A percentile compares a stretch with the other conserved stretches of the same genome.
phyloP scores from a whole-genome alignment of 2,888 invertebrate species.

The Thalpophila matura region DNA sequence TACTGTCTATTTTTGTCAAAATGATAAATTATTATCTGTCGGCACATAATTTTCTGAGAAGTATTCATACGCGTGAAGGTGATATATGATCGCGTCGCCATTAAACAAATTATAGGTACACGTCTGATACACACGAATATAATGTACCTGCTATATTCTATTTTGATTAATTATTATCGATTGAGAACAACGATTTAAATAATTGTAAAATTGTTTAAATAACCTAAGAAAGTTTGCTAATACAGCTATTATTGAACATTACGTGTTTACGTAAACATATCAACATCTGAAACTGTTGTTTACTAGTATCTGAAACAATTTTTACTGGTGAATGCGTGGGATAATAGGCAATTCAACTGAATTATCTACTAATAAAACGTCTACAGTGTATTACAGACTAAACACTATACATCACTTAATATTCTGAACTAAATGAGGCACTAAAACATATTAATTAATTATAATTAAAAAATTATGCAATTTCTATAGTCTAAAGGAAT shows the following conservation, averaged over 20 bases:
- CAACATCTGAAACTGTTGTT: too few species aligned
- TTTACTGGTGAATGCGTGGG: too few species aligned
- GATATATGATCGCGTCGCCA: slow-evolving; percentile 26
- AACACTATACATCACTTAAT: slow-evolving; percentile 20
- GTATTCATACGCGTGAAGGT: slow-evolving; percentile 30
- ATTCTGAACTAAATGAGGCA: slow-evolving; percentile 13
- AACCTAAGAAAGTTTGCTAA: too few species aligned
- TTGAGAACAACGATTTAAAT: neutral
- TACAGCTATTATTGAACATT: too few species aligned
- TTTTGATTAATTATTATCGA: slow-evolving; percentile 1
- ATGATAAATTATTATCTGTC: slow-evolving; percentile 34
- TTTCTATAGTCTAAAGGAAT: too few species aligned
- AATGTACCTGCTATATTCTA: neutral
- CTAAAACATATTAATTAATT: neutral
- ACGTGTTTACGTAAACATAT: too few species aligned
- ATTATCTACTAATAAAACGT: neutral
- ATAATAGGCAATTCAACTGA: neutral
- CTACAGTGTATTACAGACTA: neutral
- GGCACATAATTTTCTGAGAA: slow-evolving; percentile 29
- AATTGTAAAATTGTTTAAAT: too few species aligned
- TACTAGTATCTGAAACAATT: too few species aligned
- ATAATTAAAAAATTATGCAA: neutral
- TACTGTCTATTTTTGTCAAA: slow-evolving; percentile 36
- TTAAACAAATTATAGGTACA: neutral
- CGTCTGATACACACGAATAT: neutral